Evolutionary conservation across 2,888 invertebrate genomes (phyloP).

Genomic region (Homarus gammarus): DNA sequence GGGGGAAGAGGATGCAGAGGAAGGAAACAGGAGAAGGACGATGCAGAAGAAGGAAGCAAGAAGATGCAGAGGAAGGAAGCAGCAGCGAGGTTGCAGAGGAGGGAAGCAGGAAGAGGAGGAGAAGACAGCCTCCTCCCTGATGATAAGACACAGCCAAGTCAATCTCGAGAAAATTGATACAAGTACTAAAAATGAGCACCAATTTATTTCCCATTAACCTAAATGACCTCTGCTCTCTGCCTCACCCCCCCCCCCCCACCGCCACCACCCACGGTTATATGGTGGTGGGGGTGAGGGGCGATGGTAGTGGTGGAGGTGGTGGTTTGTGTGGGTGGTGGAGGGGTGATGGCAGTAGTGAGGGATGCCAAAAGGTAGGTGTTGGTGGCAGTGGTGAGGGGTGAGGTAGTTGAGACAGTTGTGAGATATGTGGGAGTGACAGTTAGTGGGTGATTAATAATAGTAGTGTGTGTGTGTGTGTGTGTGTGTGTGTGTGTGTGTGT

Average conservation of each 20-base stretch:
- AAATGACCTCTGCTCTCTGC: not conserved
- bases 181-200: not conserved
- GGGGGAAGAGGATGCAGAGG: not conserved
- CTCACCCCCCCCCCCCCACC: not conserved
- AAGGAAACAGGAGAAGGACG: not conserved
- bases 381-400: too few relatives aligned
- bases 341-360: not conserved
- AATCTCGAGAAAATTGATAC: slow-evolving; percentile 14
- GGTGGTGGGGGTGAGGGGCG: too few relatives aligned
- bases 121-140: not conserved
- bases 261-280: not conserved
- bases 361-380: too few relatives aligned
- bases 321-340: too few relatives aligned
- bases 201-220: slow-evolving; percentile 29
- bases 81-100: too few relatives aligned
- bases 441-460: too few relatives aligned
- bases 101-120: not conserved
- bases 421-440: too few relatives aligned
- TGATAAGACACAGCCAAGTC: not conserved
- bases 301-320: not conserved
- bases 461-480: too few relatives aligned
- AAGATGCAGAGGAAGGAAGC: not conserved
- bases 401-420: too few relatives aligned
- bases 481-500: too few relatives aligned
- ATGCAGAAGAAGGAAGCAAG: not conserved